These are phyloP conservation scores for Lethocerus indicus DNA, from an alignment of 1,140 invertebrate species.

Conservation along the genomic window DNA sequence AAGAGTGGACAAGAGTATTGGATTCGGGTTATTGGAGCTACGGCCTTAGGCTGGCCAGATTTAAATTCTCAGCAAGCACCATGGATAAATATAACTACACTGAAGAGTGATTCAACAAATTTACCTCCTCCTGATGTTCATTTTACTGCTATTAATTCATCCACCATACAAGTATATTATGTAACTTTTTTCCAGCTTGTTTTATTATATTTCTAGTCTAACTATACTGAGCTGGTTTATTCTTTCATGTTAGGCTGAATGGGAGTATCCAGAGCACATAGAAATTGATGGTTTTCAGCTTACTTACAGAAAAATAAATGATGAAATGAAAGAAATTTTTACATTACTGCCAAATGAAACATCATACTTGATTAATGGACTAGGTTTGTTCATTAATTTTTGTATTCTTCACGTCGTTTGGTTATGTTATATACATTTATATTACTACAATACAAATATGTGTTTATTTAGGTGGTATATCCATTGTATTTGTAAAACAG, in stretches of 20 bases:
- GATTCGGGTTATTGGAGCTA: conserved; percentile 35
- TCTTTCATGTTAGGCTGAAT: conserved; percentile 24
- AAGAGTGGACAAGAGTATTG: conserved; percentile 35
- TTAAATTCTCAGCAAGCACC: conserved; percentile 28
- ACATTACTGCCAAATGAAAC: conserved; percentile 25
- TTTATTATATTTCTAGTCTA: conserved; percentile 1
- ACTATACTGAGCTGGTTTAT: neutral
- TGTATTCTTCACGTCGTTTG: neutral
- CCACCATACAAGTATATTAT: conserved; percentile 25
- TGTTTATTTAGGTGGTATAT: neutral
- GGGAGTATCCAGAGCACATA: conserved; percentile 24
- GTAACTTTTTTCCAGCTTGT: neutral
- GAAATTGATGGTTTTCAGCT: conserved; percentile 28
- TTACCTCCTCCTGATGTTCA: conserved; percentile 25
- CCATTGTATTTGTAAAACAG: neutral
- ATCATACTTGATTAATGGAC: conserved; percentile 26
- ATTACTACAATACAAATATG: neutral
- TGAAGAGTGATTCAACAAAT: conserved; percentile 20
- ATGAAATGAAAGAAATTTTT: conserved; percentile 21
- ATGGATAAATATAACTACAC: conserved; percentile 33
- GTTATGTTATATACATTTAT: neutral
- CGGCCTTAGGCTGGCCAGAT: conserved; percentile 29
- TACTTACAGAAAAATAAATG: conserved; percentile 27
- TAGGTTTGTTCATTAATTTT: conserved; percentile 23
- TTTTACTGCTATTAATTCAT: conserved; percentile 26